Base-by-base conservation (phyloP, 2,888 invertebrate genomes). In the Dugesia japonica region DNA sequence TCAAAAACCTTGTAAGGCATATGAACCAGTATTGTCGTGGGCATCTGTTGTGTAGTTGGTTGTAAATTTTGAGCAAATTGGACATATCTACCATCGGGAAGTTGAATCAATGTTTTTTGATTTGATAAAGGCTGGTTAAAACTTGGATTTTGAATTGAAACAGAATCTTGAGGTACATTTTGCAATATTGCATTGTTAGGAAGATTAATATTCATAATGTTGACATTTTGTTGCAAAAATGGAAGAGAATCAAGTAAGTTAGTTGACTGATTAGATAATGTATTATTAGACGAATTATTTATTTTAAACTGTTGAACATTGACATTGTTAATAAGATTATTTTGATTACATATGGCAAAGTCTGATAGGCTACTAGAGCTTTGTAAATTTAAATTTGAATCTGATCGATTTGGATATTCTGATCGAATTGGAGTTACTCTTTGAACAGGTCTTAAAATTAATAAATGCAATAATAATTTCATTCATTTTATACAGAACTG, bases 151-250 rank as follows among this genome's bases (percentile, higher is more conserved):
- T 27, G 72, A 27, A 72, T 28, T n/a, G 72, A 72, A 13, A 72
- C 26, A 26, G 31, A 72, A 7, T 72, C 72, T 23, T 56, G 56
- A 13, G 56, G 23, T n/a, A 56, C 56, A 23, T 56, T 56, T 56
- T 56, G 56, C 23, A 56, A 56, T 4, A 56, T 20, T 4, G 56
- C 56, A 23, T 23, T 56, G n/a, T 23, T 56, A n/a, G 56, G 56
- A 13, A 74, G 33, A 42, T 74, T 74, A 26, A 74, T 74, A 26
- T 74, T 74, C 74, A 74, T 74, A 17, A 74, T 74, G 23, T 74
- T 74, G 71, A 74, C 74, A 74, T 74, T 74, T 26, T 74, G 74
- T 42, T 74, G 74, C 38, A 74, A 26, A 27, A 74, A 38, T 74
- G 74, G 74, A 56, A 56, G 56, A 56, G 56, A 56, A 13, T 56